Evolutionary conservation across 35 echinoderm and acorn worm genomes (phyloP).

Genomic region (Ophioderma brevispina): DNA sequence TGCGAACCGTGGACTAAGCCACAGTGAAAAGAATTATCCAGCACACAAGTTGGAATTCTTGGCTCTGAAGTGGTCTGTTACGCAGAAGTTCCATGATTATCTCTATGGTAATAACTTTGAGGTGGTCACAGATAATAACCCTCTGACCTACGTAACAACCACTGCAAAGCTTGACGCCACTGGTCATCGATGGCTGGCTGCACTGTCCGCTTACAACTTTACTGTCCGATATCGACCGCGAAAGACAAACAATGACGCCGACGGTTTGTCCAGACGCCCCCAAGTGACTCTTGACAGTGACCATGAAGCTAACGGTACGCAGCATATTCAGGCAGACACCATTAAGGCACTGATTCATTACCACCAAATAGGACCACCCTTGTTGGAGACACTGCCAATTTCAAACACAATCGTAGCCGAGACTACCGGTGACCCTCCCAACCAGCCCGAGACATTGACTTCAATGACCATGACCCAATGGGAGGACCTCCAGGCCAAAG

Average conservation of each 20-base stretch:
- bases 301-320: neutral
- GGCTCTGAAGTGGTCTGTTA: slow-evolving; percentile 54
- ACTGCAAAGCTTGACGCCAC: neutral
- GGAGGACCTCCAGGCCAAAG: no score
- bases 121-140: slow-evolving; percentile 22
- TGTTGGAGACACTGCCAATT: no score
- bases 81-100: slow-evolving; percentile 44
- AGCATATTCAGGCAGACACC: neutral
- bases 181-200: slow-evolving; percentile 14
- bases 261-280: neutral
- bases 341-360: neutral
- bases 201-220: neutral
- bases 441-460: no score
- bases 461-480: neutral
- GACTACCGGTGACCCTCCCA: no score
- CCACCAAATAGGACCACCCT: no score
- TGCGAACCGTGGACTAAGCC: slow-evolving; percentile 36
- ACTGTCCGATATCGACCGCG: neutral
- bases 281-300: neutral
- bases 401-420: no score
- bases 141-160: neutral
- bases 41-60: slow-evolving; percentile 73
- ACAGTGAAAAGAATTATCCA: slow-evolving; percentile 39
- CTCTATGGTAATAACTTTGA: slow-evolving; percentile 39
- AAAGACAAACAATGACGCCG: neutral